Percentiles rank a stretch among this genome's conserved stretches.
Conservation (phyloP, 2,113 vertebrate genomes). For the Macaca mulatta region DNA sequence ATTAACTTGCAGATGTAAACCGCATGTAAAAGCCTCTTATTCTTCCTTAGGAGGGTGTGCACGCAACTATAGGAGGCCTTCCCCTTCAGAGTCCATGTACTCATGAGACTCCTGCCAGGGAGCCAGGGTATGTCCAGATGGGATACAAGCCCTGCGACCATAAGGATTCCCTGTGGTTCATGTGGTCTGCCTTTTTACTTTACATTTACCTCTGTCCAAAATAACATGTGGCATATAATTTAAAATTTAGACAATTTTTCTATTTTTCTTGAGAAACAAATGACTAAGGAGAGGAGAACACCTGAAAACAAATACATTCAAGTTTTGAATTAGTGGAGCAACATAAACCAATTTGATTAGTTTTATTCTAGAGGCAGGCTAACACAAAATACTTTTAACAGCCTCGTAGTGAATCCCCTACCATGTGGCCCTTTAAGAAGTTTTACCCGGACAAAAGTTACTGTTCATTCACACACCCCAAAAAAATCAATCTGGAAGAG, state of each 20-base stretch:
- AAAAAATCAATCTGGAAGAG: not conserved
- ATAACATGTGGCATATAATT: not conserved
- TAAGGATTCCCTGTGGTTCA: not conserved
- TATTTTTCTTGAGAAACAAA: not conserved
- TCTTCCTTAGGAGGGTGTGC: not conserved
- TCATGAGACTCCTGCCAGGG: not conserved
- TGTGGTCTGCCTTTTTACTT: not conserved
- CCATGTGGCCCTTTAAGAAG: not conserved
- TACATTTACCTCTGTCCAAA: not conserved
- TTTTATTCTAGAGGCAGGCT: not conserved
- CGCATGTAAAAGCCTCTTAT: not conserved
- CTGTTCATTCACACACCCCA: not conserved
- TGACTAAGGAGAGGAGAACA: not conserved
- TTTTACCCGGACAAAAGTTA: not conserved
- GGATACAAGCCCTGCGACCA: not conserved
- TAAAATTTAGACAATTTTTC: not conserved
- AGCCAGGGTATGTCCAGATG: not conserved
- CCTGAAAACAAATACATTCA: not conserved
- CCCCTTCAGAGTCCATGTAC: rapidly evolving
- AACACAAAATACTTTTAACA: not conserved
- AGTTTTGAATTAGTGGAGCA: not conserved
- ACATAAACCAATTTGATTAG: not conserved
- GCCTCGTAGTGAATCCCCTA: not conserved
- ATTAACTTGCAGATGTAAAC: not conserved
- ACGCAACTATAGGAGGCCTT: not conserved